A percentile compares a stretch with the other conserved stretches of the same genome.
These are phyloP conservation scores for Rhynchomys soricoides DNA, from an alignment of 2,113 vertebrate genomes.

Conservation along the genomic window DNA sequence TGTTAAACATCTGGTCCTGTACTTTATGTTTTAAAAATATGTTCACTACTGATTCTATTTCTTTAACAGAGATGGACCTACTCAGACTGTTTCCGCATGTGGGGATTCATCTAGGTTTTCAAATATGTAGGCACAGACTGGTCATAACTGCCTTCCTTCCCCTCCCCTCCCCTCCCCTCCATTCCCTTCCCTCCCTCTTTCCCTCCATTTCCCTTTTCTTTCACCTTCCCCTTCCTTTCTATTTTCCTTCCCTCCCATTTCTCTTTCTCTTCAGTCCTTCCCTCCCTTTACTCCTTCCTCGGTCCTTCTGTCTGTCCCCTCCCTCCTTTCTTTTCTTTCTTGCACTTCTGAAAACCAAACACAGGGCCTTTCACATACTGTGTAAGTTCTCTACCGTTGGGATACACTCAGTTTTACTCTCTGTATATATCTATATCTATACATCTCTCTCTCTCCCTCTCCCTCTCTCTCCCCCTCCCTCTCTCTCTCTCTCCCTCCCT, in stretches of 20 bases:
- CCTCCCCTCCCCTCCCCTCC: neutral
- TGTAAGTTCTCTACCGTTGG: neutral
- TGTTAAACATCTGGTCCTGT: neutral
- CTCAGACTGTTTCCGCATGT: neutral
- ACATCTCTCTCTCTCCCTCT: no score
- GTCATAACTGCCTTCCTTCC: neutral
- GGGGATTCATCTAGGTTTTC: neutral
- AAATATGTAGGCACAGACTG: neutral
- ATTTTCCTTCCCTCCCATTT: no score
- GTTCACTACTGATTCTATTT: neutral
- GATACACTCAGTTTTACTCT: neutral
- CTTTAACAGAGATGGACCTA: neutral
- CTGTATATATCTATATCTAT: no score
- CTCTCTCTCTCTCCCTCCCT: no score
- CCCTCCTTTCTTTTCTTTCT: neutral
- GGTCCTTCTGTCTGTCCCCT: neutral
- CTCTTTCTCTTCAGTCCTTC: no score
- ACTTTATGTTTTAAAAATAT: neutral
- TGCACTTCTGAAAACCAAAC: neutral
- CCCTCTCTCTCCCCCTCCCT: no score
- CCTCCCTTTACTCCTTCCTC: neutral
- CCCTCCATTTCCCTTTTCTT: neutral
- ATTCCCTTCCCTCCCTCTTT: fast-evolving
- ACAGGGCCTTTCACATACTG: neutral
- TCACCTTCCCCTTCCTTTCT: no score